phyloP scores from a whole-genome alignment of 1,140 invertebrate species.

The Drosophila jambulina region DNA sequence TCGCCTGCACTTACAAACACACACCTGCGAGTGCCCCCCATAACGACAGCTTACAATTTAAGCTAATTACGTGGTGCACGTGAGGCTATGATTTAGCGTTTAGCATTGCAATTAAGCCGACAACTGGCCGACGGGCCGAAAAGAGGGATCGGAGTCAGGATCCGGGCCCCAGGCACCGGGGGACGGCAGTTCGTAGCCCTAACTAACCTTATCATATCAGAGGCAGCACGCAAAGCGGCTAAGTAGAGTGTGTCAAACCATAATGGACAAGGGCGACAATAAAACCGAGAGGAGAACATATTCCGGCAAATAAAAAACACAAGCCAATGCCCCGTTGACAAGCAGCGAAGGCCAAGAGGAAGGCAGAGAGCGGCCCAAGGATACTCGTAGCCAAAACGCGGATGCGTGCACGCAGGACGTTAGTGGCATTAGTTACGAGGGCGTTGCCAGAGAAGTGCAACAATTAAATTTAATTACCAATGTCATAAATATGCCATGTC shows the following conservation, averaged over 20 bases:
- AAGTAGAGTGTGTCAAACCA: slow-evolving; percentile 57
- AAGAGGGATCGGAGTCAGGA: background rate
- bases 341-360: slow-evolving; percentile 11
- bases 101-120: slow-evolving; percentile 75
- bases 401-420: slow-evolving; percentile 29
- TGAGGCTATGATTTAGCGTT: slow-evolving; percentile 80
- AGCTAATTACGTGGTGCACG: slow-evolving; percentile 81
- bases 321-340: slow-evolving; percentile 50
- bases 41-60: slow-evolving; percentile 78
- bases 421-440: slow-evolving; percentile 63
- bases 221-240: slow-evolving; percentile 59
- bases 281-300: slow-evolving; percentile 44
- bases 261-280: slow-evolving; percentile 70
- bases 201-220: slow-evolving; percentile 74
- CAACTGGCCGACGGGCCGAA: slow-evolving; percentile 22
- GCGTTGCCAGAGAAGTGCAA: slow-evolving; percentile 69
- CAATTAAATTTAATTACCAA: slow-evolving; percentile 83
- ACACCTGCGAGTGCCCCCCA: slow-evolving; percentile 43
- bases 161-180: background rate
- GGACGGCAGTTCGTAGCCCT: background rate
- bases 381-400: slow-evolving; percentile 12
- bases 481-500: slow-evolving; percentile 81
- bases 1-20: slow-evolving; percentile 12
- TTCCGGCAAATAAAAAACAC: slow-evolving; percentile 20
- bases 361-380: background rate